A percentile compares a stretch with the other conserved stretches of the same genome.
Conservation (phyloP, 1,140 invertebrate genomes). For the Pachyrhynchus sulphureomaculatus region DNA sequence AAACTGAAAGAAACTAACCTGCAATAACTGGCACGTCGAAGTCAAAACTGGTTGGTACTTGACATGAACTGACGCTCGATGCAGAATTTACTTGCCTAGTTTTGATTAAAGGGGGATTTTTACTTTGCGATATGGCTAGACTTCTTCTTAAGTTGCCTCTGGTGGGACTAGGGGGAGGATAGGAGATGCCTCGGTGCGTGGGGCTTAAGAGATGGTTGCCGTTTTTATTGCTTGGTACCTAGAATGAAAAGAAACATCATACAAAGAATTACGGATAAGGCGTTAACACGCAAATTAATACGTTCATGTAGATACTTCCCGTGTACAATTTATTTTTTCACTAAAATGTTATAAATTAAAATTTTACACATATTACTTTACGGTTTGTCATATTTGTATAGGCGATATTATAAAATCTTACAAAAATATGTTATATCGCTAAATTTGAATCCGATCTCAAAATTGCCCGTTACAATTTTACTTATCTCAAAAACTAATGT, state of each 20-base stretch:
- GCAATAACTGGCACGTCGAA: slow-evolving; percentile 53
- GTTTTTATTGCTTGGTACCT: slow-evolving; percentile 54
- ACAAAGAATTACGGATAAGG: too few species aligned
- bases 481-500: too few species aligned
- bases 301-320: too few species aligned
- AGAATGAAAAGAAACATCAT: not conserved
- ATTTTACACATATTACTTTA: too few species aligned
- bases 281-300: too few species aligned
- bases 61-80: slow-evolving; percentile 38
- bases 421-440: too few species aligned
- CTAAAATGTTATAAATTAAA: too few species aligned
- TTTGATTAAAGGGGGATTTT: slow-evolving; percentile 74
- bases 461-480: too few species aligned
- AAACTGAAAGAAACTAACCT: slow-evolving; percentile 39
- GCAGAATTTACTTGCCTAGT: slow-evolving; percentile 56
- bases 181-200: slow-evolving; percentile 67
- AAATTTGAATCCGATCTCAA: too few species aligned
- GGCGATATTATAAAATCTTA: too few species aligned
- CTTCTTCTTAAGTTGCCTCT: slow-evolving; percentile 66
- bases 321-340: too few species aligned
- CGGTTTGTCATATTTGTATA: too few species aligned
- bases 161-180: slow-evolving; percentile 75
- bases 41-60: slow-evolving; percentile 49
- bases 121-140: slow-evolving; percentile 67
- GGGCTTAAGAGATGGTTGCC: slow-evolving; percentile 56